phyloP scores from a whole-genome alignment of 2,797 vertebrate species.

The Malurus splendens region DNA sequence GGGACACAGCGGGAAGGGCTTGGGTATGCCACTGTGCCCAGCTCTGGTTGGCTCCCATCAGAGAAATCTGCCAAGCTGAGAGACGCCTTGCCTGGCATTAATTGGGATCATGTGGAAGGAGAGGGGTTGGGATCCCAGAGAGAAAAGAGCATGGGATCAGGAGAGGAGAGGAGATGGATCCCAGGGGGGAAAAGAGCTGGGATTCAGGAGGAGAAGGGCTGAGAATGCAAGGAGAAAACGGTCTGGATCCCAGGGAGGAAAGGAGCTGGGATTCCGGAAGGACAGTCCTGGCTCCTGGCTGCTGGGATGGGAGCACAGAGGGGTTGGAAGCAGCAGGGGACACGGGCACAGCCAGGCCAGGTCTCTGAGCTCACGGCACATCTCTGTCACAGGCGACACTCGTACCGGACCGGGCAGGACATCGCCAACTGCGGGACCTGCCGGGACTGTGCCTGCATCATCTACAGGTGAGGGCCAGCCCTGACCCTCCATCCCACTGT shows the following conservation, averaged over 20 bases:
- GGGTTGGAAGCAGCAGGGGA: not conserved
- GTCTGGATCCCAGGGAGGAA: not conserved
- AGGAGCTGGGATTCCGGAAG: not conserved
- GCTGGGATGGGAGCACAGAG: not conserved
- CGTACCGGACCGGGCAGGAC: constrained; percentile 84
- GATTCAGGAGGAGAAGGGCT: not conserved
- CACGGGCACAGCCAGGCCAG: fast-evolving
- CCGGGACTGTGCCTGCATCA: constrained; percentile 88
- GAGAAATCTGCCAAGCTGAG: fast-evolving
- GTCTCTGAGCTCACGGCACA: not conserved
- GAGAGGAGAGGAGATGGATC: not conserved
- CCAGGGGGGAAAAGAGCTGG: not conserved
- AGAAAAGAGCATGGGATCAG: too few relatives aligned
- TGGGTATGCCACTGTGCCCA: not conserved
- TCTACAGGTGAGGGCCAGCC: constrained; percentile 79
- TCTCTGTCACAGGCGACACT: constrained; percentile 78
- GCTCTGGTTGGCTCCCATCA: not conserved
- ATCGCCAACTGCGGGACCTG: constrained; percentile 87
- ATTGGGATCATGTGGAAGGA: not conserved
- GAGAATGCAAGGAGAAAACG: not conserved
- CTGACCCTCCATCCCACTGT: fast-evolving
- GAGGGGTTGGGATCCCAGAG: not conserved
- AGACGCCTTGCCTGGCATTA: not conserved
- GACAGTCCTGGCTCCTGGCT: not conserved
- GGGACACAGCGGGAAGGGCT: fast-evolving